Evolutionary conservation across 2,888 invertebrate genomes (phyloP), one percentile per base, ranked within the genome.

Genomic region (Scaptomyza flava): DNA sequence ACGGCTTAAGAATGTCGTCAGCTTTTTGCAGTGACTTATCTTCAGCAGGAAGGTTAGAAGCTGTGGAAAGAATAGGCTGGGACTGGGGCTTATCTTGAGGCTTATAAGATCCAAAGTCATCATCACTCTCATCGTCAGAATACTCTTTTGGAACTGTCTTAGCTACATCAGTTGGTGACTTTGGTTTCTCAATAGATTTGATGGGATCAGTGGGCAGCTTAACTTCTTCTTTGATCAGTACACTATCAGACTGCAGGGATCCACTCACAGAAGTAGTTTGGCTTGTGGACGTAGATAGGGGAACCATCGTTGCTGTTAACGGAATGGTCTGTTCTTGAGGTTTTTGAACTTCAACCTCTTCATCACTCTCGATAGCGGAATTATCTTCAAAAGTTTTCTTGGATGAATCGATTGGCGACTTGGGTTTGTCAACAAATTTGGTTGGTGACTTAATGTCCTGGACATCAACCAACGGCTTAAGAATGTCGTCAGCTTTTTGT

Each of bases 371-470:
- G 20, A 58, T 63, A 17, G n/a, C 36, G 5, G n/a, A 36, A 36
- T 36, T 14, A 14, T 36, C n/a, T n/a, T n/a, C 1, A 6, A n/a
- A 5, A 36, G n/a, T n/a, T n/a, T n/a, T 36, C n/a, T 36, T 36
- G 1, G 6, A 36, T 0, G 11, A 33, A 27, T 53, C 60, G 45
- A 38, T 11, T 27, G 60, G 53, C 9, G 62, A 57, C 46, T 61
- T 66, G n/a, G 56, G 56, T 20, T 65, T 57, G 12, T 65, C 65
- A 31, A 57, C 64, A 14, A 59, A n/a, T 33, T 54, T 68, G 12
- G 20, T 8, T 12, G 50, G 43, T n/a, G 53, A 31, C 41, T 67
- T 57, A 20, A 50, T 53, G 17, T 42, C 41, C 53, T 33, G 14
- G 2, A 17, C n/a, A 14, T 41, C 41, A n/a, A 3, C 7, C 14